Evolutionary conservation across 1,140 invertebrate species (phyloP).

Genomic region (Portunus trituberculatus): DNA sequence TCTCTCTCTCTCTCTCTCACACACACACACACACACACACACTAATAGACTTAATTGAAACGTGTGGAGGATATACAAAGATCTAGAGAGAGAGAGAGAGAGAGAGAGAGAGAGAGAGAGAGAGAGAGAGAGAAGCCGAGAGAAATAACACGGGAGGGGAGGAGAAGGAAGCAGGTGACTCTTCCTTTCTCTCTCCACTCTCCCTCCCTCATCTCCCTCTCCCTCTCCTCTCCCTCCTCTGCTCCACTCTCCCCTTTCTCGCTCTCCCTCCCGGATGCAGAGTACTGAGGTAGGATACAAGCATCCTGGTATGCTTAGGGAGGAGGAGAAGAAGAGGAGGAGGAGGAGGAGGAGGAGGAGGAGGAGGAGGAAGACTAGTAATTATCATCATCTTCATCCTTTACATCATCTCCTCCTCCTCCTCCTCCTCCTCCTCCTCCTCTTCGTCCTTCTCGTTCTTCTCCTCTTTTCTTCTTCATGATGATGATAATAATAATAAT

Average conservation of each 20-base stretch:
- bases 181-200: neutral
- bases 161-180: slow-evolving; percentile 18
- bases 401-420: neutral
- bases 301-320: slow-evolving; percentile 15
- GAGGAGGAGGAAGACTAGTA: neutral
- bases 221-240: neutral
- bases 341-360: neutral
- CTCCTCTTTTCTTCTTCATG: too few species aligned
- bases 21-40: too few species aligned
- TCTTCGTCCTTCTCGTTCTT: too few species aligned
- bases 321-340: neutral
- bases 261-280: slow-evolving; percentile 5
- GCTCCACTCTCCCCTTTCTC: neutral
- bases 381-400: neutral
- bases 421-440: neutral
- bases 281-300: slow-evolving; percentile 22
- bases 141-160: neutral
- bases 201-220: too few species aligned
- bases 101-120: slow-evolving; percentile 9
- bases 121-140: neutral
- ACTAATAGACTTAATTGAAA: too few species aligned
- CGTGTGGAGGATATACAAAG: too few species aligned
- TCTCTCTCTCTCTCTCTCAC: too few species aligned
- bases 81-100: too few species aligned
- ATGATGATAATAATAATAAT: too few species aligned